Conservation (phyloP, 1,140 invertebrate species). For the Drosophila kepulauana region DNA sequence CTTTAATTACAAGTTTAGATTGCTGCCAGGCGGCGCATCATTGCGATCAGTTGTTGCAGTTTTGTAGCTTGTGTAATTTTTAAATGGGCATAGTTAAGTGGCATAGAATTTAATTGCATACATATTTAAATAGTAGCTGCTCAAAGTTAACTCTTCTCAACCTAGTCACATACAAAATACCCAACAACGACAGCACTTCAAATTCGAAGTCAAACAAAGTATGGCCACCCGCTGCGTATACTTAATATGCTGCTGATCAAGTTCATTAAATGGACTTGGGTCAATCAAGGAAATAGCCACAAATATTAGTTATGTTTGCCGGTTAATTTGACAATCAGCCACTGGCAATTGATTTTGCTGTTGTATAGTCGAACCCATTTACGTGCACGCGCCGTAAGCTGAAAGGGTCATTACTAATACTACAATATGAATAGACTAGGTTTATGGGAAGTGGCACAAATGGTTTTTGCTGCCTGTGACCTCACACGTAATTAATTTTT, state of each 20-base stretch:
- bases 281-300: conserved; percentile 40
- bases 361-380: background rate
- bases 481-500: conserved; percentile 53
- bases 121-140: conserved; percentile 53
- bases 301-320: conserved; percentile 42
- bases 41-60: conserved; percentile 13
- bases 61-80: conserved; percentile 46
- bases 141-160: background rate
- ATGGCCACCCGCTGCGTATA: conserved; percentile 41
- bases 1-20: conserved; percentile 48
- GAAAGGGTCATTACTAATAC: conserved; percentile 20
- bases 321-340: conserved; percentile 48
- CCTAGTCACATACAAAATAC: background rate
- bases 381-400: background rate
- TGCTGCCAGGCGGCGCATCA: conserved; percentile 1
- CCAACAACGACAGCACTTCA: background rate
- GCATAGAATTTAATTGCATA: conserved; percentile 71
- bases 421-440: background rate
- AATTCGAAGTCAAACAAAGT: background rate
- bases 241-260: conserved; percentile 45
- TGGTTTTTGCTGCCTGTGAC: conserved; percentile 20
- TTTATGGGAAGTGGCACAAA: conserved; percentile 10
- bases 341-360: conserved; percentile 26
- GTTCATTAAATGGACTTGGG: conserved; percentile 27
- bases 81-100: conserved; percentile 63